phyloP scores from a whole-genome alignment of 1,140 invertebrate species.

The Drosophila aff. region DNA sequence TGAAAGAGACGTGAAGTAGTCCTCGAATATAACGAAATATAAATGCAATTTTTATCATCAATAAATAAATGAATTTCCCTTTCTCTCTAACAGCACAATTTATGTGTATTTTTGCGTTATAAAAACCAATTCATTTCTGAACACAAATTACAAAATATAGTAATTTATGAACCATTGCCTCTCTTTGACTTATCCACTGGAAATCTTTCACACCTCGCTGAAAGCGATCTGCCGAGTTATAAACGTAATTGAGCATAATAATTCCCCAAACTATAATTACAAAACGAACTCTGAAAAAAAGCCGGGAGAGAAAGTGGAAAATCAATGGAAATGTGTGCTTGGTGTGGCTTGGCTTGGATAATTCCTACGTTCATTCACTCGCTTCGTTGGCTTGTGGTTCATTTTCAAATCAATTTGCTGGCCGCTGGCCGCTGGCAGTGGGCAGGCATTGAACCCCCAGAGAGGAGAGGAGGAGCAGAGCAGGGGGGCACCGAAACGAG shows the following conservation, averaged over 20 bases:
- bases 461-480: neutral
- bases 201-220: conserved; percentile 21
- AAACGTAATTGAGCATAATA: conserved; percentile 68
- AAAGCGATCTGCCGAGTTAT: conserved; percentile 24
- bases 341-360: conserved; percentile 17
- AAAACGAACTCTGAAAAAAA: conserved; percentile 31
- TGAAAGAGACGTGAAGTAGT: neutral
- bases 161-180: conserved; percentile 2
- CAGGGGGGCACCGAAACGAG: conserved; percentile 39
- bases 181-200: conserved; percentile 4
- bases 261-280: conserved; percentile 61
- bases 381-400: conserved; percentile 20
- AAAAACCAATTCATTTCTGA: neutral
- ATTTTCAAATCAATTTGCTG: conserved; percentile 69
- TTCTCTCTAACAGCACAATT: neutral
- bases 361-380: conserved; percentile 36
- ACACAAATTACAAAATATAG: neutral
- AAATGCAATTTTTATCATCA: neutral
- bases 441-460: conserved; percentile 66
- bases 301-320: conserved; percentile 73
- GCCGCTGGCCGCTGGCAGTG: conserved; percentile 2
- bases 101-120: conserved; percentile 1
- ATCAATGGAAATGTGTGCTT: conserved; percentile 48
- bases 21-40: neutral
- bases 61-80: neutral